Evolutionary conservation across 2,888 invertebrate species (phyloP), one percentile per base, ranked within the genome.

Genomic region (Morpho helenor): DNA sequence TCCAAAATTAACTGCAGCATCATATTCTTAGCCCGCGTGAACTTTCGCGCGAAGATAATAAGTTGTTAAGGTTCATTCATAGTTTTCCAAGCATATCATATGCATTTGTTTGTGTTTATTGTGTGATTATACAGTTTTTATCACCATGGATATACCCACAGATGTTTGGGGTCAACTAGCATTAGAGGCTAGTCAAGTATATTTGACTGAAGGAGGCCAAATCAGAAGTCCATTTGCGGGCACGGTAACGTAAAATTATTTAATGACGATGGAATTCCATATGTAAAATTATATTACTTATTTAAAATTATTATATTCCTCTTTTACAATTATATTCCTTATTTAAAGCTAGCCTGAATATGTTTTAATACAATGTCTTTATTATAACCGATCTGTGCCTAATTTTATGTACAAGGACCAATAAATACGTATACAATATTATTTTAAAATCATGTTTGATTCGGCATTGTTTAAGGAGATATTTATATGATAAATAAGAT

Each of bases 151-250:
- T 92, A 88, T 94, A 68, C 91, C 93, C 51, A 93, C 94, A 56
- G 95, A 97, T 91, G 95, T 97, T 74, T 96, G 97, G 96, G 96
- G 96, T 52, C 97, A 97, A 83, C 90, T 97, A 74, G 96, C 97
- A 62, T 92, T 97, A 61, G 97, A 97, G 85, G 96, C 96, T 56
- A 95, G 95, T 70, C 96, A 96, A 87, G 95, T 96, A 66, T 96
- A 96, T 84, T 91, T 96, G 67, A 94, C 94, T 46, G 96, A 96
- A 85, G 95, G 95, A 64, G 95, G 95, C 60, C 92, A 93, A 70
- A 88, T 94, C 71, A 93, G 95, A 77, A 96, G 96, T 82, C 96
- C 95, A 63, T 96, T 96, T 79, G 95, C 96, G 60, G 93, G 93
- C 82, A 97, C 96, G 94, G 97, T 97, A 95, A 92, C 23, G 61